Percentiles rank a stretch among this genome's conserved stretches.
phyloP scores from a whole-genome alignment of 2,113 vertebrate species.

The Carassius auratus region DNA sequence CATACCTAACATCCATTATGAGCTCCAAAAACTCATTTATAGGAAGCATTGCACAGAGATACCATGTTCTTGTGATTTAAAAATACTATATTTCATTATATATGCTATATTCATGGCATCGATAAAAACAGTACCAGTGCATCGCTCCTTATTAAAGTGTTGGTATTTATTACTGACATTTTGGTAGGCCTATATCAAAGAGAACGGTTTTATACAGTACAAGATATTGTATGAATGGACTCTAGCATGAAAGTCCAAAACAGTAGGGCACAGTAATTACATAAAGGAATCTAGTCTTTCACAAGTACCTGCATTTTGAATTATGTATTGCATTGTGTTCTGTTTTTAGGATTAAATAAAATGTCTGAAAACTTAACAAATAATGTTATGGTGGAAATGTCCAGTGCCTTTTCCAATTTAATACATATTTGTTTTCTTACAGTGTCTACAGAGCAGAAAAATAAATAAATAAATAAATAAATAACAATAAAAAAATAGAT shows the following conservation, averaged over 20 bases:
- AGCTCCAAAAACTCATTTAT: neutral
- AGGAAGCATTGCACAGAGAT: neutral
- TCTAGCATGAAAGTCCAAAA: neutral
- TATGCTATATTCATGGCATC: neutral
- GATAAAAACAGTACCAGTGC: neutral
- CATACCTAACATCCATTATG: neutral
- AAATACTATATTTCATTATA: neutral
- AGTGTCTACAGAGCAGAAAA: too few species aligned
- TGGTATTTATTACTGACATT: neutral
- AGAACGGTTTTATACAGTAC: neutral
- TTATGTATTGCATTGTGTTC: neutral
- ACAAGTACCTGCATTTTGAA: neutral
- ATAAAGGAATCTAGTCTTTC: neutral
- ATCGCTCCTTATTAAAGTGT: neutral
- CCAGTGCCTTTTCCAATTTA: too few species aligned
- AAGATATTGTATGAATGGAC: neutral
- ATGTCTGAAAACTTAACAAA: neutral
- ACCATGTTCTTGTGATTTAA: neutral
- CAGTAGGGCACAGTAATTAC: neutral
- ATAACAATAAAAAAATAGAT: too few species aligned
- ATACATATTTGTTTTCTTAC: too few species aligned
- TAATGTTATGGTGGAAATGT: too few species aligned
- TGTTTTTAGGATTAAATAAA: neutral
- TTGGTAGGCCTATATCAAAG: neutral
- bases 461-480: too few species aligned